Evolutionary conservation across 2,888 invertebrate genomes (phyloP).

Genomic region (Neoitamus cyanurus): DNA sequence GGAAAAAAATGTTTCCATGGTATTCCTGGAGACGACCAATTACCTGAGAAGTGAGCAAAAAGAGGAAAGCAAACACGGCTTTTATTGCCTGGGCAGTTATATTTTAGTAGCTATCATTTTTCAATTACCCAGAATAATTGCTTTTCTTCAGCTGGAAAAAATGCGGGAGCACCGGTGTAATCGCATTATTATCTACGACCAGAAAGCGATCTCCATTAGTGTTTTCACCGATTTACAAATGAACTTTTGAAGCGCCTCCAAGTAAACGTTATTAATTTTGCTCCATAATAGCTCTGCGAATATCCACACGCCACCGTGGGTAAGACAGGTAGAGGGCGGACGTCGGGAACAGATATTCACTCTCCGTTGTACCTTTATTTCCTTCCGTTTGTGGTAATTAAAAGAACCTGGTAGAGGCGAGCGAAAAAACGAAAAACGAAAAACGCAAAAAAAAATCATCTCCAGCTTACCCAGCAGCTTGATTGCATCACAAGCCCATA

Average conservation of each 20-base stretch:
- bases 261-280: background rate
- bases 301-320: background rate
- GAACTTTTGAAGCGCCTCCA: background rate
- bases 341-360: background rate
- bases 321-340: background rate
- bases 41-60: background rate
- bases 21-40: background rate
- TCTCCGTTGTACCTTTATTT: background rate
- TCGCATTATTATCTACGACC: background rate
- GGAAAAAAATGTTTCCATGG: background rate
- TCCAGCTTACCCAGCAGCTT: background rate
- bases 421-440: background rate
- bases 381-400: conserved; percentile 21
- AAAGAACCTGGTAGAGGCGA: background rate
- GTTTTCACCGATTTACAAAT: conserved; percentile 29
- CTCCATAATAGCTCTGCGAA: background rate
- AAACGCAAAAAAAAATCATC: background rate
- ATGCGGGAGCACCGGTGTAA: background rate
- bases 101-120: conserved; percentile 12
- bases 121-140: conserved; percentile 4
- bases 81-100: background rate
- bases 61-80: background rate
- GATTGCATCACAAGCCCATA: conserved; percentile 14
- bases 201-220: conserved; percentile 23
- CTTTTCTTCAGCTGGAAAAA: background rate